Evolutionary conservation across 1,140 invertebrate species (phyloP).

Genomic region (Drosophila parvula): DNA sequence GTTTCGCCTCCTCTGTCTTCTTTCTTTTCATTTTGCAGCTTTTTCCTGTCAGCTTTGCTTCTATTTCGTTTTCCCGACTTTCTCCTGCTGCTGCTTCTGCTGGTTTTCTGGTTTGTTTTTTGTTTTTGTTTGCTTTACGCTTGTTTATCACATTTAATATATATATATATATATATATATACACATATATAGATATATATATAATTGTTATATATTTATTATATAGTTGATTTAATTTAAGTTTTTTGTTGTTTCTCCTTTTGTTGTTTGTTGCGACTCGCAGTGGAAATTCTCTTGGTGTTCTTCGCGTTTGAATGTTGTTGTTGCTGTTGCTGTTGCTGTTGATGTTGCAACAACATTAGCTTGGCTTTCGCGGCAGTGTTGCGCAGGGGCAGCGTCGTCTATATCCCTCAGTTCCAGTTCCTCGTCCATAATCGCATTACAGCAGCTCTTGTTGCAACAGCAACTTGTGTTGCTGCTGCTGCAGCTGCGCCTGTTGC

Average conservation of each 20-base stretch:
- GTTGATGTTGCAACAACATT: constrained; percentile 34
- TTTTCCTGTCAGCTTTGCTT: constrained; percentile 20
- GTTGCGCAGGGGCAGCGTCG: constrained; percentile 36
- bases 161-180: constrained; percentile 44
- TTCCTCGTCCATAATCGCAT: constrained; percentile 2
- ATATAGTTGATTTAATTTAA: constrained; percentile 63
- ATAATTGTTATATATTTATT: constrained; percentile 46
- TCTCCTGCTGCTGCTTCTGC: constrained; percentile 20
- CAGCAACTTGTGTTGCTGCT: constrained; percentile 70
- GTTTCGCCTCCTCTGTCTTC: background rate
- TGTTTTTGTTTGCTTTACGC: constrained; percentile 72
- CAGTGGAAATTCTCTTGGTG: constrained; percentile 61
- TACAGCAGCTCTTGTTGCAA: constrained; percentile 75
- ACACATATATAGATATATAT: constrained; percentile 42
- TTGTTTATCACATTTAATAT: constrained; percentile 81
- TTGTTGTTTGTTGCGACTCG: constrained; percentile 63
- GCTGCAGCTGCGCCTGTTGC: constrained; percentile 67
- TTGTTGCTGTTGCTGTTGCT: constrained; percentile 25
- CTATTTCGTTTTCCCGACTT: background rate
- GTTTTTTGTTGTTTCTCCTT: constrained; percentile 46
- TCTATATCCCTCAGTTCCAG: constrained; percentile 7
- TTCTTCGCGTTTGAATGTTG: constrained; percentile 22
- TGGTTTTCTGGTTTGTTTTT: constrained; percentile 20
- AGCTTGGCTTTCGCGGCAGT: constrained; percentile 41
- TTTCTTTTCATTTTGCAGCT: constrained; percentile 15